Evolutionary conservation across 2,113 vertebrate species (phyloP), one percentile per base, ranked within the genome.

Genomic region (Hippocampus guttulatus): DNA sequence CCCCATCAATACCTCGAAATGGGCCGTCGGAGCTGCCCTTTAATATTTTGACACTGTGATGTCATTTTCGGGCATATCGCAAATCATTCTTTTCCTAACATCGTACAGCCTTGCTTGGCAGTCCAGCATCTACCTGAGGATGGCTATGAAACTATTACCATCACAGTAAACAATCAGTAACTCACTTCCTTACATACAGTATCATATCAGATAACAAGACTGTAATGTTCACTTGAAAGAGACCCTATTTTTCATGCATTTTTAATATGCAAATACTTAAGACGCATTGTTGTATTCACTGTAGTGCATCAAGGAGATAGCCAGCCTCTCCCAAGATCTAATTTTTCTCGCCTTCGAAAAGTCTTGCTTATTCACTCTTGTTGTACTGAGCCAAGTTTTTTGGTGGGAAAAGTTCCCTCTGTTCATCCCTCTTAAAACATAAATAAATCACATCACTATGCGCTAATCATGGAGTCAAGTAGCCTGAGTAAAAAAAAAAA

Each of bases 381-480:
- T 76, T 65, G 68, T 68, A 77, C 75, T 52, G 86, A 88, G 91
- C 90, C 90, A 91, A 91, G 77, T 84, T 79, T 69, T 82, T 90
- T 88, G 85, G 89, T 91, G 90, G 90, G 90, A 90, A 93, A 93
- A 84, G 76, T 84, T 90, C 83, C 79, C 73, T 71, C 77, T 83
- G 83, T 91, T 86, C 85, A 88, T 87, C 80, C 78, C 84, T 87
- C 76, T 86, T 58, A 89, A 91, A 91, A 90, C 89, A 89, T 82
- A 90, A 92, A 92, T 92, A 92, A 93, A 92, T 91, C 87, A 91
- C 78, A 89, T 88, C 76, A 77, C 83, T 85, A 87, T 85, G 84
- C 89, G 88, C 88, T 91, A 90, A 91, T 92, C 81, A 84, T 68
- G 63, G 90, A 90, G 83, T 86, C 78, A 86, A 84, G 82, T 76